Evolutionary conservation across 2,113 vertebrate species (phyloP).

Genomic region (Scytalopus superciliaris): DNA sequence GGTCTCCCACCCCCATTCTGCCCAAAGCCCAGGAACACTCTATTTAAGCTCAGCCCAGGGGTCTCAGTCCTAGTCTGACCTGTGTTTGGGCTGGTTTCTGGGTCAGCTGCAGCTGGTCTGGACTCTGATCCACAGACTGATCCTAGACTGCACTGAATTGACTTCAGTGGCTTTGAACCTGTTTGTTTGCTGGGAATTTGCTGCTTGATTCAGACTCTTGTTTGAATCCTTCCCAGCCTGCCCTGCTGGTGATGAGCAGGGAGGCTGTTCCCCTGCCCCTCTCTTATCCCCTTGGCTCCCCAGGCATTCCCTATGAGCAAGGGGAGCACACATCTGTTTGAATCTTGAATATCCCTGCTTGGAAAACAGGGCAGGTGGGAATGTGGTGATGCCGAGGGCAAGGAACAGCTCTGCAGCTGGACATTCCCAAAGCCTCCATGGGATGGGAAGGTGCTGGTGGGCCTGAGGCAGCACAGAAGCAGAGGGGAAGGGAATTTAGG

Average conservation of each 20-base stretch:
- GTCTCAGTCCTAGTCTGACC: not conserved
- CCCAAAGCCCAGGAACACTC: rapidly evolving
- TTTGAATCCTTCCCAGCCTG: not conserved
- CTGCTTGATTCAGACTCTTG: not conserved
- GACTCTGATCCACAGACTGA: rapidly evolving
- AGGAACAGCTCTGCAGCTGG: not conserved
- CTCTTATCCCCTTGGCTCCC: not conserved
- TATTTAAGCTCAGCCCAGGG: not conserved
- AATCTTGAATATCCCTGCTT: not conserved
- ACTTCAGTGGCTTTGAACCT: not conserved
- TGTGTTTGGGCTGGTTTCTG: not conserved
- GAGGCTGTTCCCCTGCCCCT: not conserved
- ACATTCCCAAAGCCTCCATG: not conserved
- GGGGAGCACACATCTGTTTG: not conserved
- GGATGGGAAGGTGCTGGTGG: not conserved
- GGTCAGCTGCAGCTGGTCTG: not conserved
- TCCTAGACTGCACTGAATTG: not conserved
- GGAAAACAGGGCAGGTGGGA: not conserved
- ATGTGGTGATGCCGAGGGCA: not conserved
- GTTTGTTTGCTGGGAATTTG: not conserved
- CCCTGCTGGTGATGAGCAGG: not conserved
- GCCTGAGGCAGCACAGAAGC: not conserved
- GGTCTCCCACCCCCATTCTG: not conserved
- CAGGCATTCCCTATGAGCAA: not conserved
- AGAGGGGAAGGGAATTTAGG: not conserved